phyloP scores from a whole-genome alignment of 2,113 vertebrate genomes.

The Proterorhinus semilunaris region DNA sequence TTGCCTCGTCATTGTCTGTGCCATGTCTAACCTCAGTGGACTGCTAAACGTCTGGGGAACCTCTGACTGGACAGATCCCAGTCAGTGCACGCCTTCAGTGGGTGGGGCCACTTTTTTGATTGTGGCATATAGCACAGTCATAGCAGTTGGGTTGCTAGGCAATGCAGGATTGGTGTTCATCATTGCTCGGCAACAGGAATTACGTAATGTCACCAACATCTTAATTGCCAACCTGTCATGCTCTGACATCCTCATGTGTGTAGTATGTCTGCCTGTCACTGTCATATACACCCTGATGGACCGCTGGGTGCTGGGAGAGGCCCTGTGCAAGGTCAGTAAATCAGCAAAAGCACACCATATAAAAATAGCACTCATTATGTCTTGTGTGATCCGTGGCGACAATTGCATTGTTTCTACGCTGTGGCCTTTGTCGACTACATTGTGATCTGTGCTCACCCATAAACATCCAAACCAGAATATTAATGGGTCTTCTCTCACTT shows the following conservation, averaged over 20 bases:
- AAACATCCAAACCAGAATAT: too few species aligned
- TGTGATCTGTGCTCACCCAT: too few species aligned
- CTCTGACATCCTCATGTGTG: slow-evolving; percentile 77
- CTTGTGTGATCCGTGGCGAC: too few species aligned
- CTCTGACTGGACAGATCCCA: slow-evolving; percentile 47
- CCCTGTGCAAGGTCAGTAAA: slow-evolving; percentile 70
- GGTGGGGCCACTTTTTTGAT: slow-evolving; percentile 74
- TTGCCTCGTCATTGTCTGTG: neutral
- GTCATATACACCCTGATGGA: slow-evolving; percentile 81
- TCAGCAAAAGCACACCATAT: neutral
- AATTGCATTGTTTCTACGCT: too few species aligned
- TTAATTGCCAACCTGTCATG: slow-evolving; percentile 80
- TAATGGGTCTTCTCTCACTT: too few species aligned
- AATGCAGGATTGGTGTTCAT: slow-evolving; percentile 77
- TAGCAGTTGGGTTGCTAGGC: slow-evolving; percentile 74
- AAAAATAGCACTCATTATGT: too few species aligned
- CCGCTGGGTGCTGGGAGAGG: slow-evolving; percentile 77
- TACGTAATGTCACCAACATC: slow-evolving; percentile 78
- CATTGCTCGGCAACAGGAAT: slow-evolving; percentile 73
- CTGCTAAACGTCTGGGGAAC: slow-evolving; percentile 40
- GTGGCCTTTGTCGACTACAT: too few species aligned
- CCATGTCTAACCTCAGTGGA: slow-evolving; percentile 63
- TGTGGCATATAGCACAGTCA: slow-evolving; percentile 74
- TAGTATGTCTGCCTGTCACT: slow-evolving; percentile 79
- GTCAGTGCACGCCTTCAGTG: slow-evolving; percentile 66